A percentile compares a stretch with the other conserved stretches of the same genome.
phyloP scores from a whole-genome alignment of 2,888 invertebrate genomes.

The Gymnocheta viridis region DNA sequence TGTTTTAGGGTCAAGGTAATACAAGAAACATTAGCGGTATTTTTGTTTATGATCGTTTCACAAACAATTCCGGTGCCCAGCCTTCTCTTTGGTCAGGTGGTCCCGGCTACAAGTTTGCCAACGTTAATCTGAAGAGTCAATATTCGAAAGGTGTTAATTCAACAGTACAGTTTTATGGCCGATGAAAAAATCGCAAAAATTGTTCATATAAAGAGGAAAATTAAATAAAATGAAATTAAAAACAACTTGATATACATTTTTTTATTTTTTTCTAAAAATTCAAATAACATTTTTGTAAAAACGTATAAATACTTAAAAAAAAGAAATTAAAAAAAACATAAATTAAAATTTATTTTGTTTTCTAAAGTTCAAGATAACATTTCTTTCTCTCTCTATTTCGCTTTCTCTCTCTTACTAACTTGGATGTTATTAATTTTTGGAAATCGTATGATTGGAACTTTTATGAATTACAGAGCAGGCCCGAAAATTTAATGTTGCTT shows the following conservation, averaged over 20 bases:
- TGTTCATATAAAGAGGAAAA: no score
- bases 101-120: constrained; percentile 65
- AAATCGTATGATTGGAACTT: no score
- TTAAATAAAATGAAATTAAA: not conserved
- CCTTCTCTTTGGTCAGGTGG: constrained; percentile 74
- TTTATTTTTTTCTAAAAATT: not conserved
- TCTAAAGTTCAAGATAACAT: no score
- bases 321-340: no score
- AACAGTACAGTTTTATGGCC: constrained; percentile 72
- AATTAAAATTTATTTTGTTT: no score
- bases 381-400: no score
- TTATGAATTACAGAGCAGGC: no score
- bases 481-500: no score
- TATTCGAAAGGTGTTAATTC: constrained; percentile 73
- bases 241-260: not conserved
- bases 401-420: no score
- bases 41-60: constrained; percentile 74
- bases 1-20: constrained; percentile 67
- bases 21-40: constrained; percentile 70
- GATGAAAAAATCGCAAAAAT: no score
- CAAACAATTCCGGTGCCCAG: constrained; percentile 74
- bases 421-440: no score
- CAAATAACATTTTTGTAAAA: not conserved
- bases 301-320: no score
- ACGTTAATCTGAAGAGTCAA: constrained; percentile 72